phyloP scores from a whole-genome alignment of 1,140 invertebrate genomes.

The Varroa destructor region DNA sequence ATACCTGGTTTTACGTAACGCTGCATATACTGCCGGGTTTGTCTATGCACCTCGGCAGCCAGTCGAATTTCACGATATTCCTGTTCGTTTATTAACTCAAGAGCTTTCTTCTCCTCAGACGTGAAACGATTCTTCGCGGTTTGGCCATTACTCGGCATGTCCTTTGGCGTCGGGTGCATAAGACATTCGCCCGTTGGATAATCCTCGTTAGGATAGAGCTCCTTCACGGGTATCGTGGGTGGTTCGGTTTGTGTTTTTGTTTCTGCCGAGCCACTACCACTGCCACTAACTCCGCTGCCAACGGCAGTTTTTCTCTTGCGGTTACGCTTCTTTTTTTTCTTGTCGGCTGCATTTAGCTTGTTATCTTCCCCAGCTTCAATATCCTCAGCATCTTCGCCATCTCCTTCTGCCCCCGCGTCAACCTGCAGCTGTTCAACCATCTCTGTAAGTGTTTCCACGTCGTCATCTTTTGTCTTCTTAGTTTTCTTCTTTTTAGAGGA shows the following conservation, averaged over 20 bases:
- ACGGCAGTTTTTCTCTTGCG: conserved; percentile 42
- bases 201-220: conserved; percentile 66
- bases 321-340: conserved; percentile 44
- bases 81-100: conserved; percentile 51
- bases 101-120: conserved; percentile 69
- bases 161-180: conserved; percentile 40
- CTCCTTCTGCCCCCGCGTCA: conserved; percentile 31
- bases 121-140: conserved; percentile 74
- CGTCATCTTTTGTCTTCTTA: conserved; percentile 15
- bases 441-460: conserved; percentile 28
- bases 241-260: conserved; percentile 59
- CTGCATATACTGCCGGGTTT: conserved; percentile 77
- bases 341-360: conserved; percentile 37
- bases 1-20: conserved; percentile 90
- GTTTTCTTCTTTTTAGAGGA: conserved; percentile 30
- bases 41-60: conserved; percentile 92
- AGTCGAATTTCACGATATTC: conserved; percentile 86
- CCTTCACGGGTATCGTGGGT: conserved; percentile 67
- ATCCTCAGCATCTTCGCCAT: conserved; percentile 36
- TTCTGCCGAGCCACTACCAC: conserved; percentile 38
- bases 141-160: conserved; percentile 45
- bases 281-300: conserved; percentile 34
- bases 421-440: conserved; percentile 31
- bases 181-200: conserved; percentile 44
- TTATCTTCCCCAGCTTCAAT: conserved; percentile 36